phyloP scores from a whole-genome alignment of 2,797 vertebrate species.

The Benthosema pterotum region DNA sequence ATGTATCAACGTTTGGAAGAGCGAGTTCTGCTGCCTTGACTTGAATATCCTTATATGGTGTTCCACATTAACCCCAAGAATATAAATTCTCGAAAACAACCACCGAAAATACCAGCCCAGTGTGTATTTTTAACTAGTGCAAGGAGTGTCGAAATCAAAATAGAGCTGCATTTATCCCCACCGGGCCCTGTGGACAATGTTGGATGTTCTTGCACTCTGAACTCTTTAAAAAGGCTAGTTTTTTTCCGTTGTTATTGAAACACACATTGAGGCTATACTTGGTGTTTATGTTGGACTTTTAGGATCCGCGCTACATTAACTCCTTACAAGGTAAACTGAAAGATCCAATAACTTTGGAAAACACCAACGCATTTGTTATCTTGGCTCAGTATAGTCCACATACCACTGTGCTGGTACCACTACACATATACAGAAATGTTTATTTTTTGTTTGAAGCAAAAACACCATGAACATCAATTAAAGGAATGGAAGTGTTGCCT shows the following conservation, averaged over 20 bases:
- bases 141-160: slow-evolving; percentile 43
- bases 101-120: slow-evolving; percentile 47
- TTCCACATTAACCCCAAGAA: slow-evolving; percentile 43
- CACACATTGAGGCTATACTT: slow-evolving; percentile 18
- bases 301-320: neutral
- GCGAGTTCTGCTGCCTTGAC: slow-evolving; percentile 24
- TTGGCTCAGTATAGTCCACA: slow-evolving; percentile 21
- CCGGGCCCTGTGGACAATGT: slow-evolving; percentile 32
- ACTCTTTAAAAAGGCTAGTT: neutral
- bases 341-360: slow-evolving; percentile 25
- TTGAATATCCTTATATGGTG: slow-evolving; percentile 64
- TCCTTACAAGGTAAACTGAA: slow-evolving; percentile 44
- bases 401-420: neutral
- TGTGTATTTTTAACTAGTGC: slow-evolving; percentile 51
- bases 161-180: slow-evolving; percentile 26
- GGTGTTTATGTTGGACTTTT: neutral
- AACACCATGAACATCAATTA: neutral
- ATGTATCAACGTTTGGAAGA: slow-evolving; percentile 8
- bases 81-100: slow-evolving; percentile 48
- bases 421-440: neutral
- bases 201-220: slow-evolving; percentile 18
- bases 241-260: slow-evolving; percentile 12
- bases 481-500: neutral
- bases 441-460: slow-evolving; percentile 15
- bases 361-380: slow-evolving; percentile 24